Conservation (phyloP, 92 coral and sea anemone species). For the Umimayanthus chanpuru region DNA sequence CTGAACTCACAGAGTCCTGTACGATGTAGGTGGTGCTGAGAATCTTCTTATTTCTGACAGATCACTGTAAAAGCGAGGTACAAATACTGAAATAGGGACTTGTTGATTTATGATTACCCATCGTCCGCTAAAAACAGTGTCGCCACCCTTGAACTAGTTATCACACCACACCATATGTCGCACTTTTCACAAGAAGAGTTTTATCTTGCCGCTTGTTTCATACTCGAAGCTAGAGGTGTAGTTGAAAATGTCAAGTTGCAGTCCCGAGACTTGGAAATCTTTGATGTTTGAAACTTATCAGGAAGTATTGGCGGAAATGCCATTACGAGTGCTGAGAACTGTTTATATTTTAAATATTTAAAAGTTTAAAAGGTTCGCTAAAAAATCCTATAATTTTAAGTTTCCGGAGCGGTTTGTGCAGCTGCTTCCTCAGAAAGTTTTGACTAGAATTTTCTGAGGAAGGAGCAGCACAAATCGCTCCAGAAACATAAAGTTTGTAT, state of each 20-base stretch:
- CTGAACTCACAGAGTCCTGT: conserved; percentile 3
- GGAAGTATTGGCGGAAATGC: background rate
- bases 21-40: background rate
- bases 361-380: too few species aligned
- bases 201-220: background rate
- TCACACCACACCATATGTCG: background rate
- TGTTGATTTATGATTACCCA: background rate
- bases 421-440: too few species aligned
- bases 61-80: background rate
- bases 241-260: background rate
- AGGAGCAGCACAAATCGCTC: too few species aligned
- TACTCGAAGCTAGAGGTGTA: background rate
- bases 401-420: too few species aligned
- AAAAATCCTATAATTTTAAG: too few species aligned
- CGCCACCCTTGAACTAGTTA: too few species aligned
- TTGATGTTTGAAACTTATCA: background rate
- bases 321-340: background rate
- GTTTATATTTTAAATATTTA: background rate
- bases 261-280: background rate
- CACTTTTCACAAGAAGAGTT: background rate
- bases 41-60: conserved; percentile 1
- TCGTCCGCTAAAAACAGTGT: too few species aligned
- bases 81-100: background rate
- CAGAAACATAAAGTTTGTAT: too few species aligned
- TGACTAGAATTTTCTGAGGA: too few species aligned